These are phyloP conservation scores for Chanos chanos DNA, from an alignment of 2,797 vertebrate species.

Conservation along the genomic window DNA sequence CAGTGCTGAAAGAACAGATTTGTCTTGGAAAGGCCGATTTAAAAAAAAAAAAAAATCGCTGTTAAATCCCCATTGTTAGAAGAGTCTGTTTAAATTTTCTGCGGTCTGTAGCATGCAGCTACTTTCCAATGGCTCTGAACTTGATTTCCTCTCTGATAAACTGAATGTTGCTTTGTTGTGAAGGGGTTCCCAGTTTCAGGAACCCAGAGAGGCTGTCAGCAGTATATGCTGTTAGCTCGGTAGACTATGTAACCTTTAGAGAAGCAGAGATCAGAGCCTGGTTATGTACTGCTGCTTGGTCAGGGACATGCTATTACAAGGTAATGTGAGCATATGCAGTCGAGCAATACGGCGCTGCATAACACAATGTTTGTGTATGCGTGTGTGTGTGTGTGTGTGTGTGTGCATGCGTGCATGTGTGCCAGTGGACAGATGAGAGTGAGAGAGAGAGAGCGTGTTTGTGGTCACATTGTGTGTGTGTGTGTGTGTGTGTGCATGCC, in stretches of 20 bases:
- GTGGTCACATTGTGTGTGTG: too few relatives aligned
- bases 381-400: background rate
- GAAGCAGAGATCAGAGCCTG: slow-evolving; percentile 37
- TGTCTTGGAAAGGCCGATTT: too few relatives aligned
- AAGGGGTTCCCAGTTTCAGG: too few relatives aligned
- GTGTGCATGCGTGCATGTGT: background rate
- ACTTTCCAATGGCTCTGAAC: background rate
- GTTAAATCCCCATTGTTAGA: too few relatives aligned
- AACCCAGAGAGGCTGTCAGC: background rate
- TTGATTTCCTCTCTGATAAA: background rate
- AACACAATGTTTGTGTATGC: too few relatives aligned
- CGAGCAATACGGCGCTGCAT: slow-evolving; percentile 10
- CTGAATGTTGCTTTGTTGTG: background rate
- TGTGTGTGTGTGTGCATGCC: slow-evolving; percentile 19
- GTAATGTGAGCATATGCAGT: slow-evolving; percentile 21
- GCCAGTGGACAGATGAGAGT: too few relatives aligned
- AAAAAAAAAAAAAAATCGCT: too few relatives aligned
- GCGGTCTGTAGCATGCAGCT: background rate
- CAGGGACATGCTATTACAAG: background rate
- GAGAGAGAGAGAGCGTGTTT: background rate
- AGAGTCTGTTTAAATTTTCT: background rate
- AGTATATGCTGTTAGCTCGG: slow-evolving; percentile 10
- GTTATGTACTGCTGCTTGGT: slow-evolving; percentile 12
- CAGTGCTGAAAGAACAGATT: too few relatives aligned
- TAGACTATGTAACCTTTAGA: slow-evolving; percentile 40